phyloP scores from a whole-genome alignment of 2,888 invertebrate species.

The Merodon equestris region DNA sequence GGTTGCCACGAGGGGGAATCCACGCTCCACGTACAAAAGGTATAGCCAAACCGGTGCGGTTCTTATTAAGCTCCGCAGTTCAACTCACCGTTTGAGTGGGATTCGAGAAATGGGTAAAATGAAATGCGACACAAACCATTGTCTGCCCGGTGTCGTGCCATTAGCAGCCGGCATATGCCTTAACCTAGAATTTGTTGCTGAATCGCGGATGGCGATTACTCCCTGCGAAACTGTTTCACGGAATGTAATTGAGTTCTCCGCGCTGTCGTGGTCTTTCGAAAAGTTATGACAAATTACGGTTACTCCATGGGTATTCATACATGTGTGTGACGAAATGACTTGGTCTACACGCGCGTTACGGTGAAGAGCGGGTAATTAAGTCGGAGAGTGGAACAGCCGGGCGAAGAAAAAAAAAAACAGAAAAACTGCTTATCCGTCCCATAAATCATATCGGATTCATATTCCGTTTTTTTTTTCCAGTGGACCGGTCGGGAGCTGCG shows the following conservation, averaged over 20 bases:
- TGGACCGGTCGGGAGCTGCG: too few species aligned
- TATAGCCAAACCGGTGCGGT: slow-evolving; percentile 36
- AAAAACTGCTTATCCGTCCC: too few species aligned
- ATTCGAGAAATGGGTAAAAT: too few species aligned
- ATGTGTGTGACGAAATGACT: slow-evolving; percentile 13
- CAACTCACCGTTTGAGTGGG: slow-evolving; percentile 28
- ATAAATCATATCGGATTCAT: too few species aligned
- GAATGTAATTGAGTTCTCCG: slow-evolving; percentile 35
- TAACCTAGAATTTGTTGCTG: slow-evolving; percentile 53
- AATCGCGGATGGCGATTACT: slow-evolving; percentile 12
- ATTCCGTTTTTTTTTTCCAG: too few species aligned
- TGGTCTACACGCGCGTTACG: too few species aligned
- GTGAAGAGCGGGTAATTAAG: neutral
- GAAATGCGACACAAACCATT: slow-evolving; percentile 19
- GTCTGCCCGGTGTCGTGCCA: slow-evolving; percentile 9
- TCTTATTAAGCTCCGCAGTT: slow-evolving; percentile 39
- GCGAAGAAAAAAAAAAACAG: too few species aligned
- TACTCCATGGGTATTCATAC: neutral
- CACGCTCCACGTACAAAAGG: neutral
- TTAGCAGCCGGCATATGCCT: slow-evolving; percentile 33
- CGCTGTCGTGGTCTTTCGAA: slow-evolving; percentile 8
- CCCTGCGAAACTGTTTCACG: slow-evolving; percentile 37
- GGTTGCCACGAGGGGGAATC: neutral
- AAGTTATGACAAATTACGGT: slow-evolving; percentile 41
- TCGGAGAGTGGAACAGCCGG: too few species aligned